phyloP scores from a whole-genome alignment of 2,888 invertebrate species.

The Pseudococcus jackbeardsleyi region DNA sequence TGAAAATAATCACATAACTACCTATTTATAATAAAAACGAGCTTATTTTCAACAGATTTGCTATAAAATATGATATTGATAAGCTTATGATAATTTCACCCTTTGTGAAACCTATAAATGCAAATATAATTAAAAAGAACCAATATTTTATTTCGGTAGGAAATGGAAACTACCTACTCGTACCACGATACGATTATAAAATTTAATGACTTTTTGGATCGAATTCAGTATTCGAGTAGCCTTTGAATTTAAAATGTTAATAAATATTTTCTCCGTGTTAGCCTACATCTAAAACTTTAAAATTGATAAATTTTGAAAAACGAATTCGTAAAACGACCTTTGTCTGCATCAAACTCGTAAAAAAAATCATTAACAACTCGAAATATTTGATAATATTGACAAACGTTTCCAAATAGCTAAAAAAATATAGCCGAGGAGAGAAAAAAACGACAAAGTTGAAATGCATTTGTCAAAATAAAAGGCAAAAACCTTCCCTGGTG shows the following conservation, averaged over 20 bases:
- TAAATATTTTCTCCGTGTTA: background rate
- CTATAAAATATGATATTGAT: no score
- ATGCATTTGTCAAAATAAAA: constrained; percentile 26
- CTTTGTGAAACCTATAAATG: no score
- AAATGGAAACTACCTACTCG: background rate
- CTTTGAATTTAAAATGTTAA: background rate
- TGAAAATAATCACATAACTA: no score
- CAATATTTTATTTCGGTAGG: background rate
- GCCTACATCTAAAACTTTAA: background rate
- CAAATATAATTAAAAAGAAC: no score
- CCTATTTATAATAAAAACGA: no score
- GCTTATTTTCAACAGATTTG: no score
- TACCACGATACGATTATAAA: background rate
- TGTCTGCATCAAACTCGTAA: background rate
- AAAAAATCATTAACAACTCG: background rate
- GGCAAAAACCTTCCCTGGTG: background rate
- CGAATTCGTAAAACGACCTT: background rate
- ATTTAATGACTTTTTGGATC: background rate
- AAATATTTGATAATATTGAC: background rate
- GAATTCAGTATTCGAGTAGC: background rate
- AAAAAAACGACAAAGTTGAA: background rate
- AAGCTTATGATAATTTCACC: no score
- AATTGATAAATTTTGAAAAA: background rate
- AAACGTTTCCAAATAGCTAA: background rate
- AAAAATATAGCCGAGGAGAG: background rate